Evolutionary conservation across 92 coral and sea anemone genomes (phyloP).

Genomic region (Parazoanthus darwini): DNA sequence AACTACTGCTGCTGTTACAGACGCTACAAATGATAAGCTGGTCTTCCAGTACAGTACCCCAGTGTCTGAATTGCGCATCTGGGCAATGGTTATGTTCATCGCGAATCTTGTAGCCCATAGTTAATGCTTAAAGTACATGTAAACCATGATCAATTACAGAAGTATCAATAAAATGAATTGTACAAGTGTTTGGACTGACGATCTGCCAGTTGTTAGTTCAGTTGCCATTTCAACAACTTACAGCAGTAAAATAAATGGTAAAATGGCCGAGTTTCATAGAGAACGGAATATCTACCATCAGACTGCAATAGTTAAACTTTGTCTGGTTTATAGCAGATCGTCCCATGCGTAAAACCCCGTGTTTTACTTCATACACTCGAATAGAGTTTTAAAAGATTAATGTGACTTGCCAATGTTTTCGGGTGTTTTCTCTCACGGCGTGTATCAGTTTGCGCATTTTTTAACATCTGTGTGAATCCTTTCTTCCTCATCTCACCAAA

Average conservation of each 20-base stretch:
- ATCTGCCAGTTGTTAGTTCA: too few relatives aligned
- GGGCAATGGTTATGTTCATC: too few relatives aligned
- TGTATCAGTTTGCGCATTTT: too few relatives aligned
- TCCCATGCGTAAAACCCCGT: too few relatives aligned
- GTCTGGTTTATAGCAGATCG: neutral
- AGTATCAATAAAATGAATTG: neutral
- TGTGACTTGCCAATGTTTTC: too few relatives aligned
- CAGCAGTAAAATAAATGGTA: neutral
- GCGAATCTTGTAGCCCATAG: too few relatives aligned
- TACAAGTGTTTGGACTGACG: neutral
- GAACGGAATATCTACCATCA: neutral
- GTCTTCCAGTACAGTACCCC: neutral
- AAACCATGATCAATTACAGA: neutral
- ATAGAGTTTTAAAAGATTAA: too few relatives aligned
- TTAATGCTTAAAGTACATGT: neutral
- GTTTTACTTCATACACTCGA: too few relatives aligned
- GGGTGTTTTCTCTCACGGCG: too few relatives aligned
- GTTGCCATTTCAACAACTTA: too few relatives aligned
- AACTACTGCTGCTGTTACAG: slow-evolving; percentile 42
- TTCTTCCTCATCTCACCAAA: too few relatives aligned
- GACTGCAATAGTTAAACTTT: neutral
- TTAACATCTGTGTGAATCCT: too few relatives aligned
- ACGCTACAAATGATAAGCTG: neutral
- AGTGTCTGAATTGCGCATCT: neutral
- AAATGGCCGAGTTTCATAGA: neutral